These are phyloP conservation scores for Kryptolebias ocellatus DNA, from an alignment of 2,797 vertebrate genomes.

Conservation along the genomic window DNA sequence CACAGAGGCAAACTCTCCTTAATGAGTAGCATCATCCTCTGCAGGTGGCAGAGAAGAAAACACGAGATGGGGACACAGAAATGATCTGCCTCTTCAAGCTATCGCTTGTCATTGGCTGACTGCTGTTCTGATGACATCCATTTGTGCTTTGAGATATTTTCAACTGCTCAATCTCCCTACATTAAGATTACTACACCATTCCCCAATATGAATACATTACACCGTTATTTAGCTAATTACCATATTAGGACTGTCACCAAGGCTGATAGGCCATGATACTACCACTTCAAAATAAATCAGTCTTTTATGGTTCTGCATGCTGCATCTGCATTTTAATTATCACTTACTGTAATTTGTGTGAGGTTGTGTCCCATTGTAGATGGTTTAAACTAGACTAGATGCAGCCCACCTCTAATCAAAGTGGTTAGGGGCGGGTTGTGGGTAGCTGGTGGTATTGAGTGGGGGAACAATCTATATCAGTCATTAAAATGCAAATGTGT, in stretches of 20 bases:
- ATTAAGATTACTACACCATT: constrained; percentile 65
- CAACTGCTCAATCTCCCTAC: constrained; percentile 54
- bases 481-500: constrained; percentile 82
- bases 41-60: constrained; percentile 65
- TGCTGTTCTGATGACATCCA: constrained; percentile 62
- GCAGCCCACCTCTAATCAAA: constrained; percentile 40
- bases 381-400: constrained; percentile 45
- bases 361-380: constrained; percentile 14
- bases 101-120: constrained; percentile 55
- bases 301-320: not conserved
- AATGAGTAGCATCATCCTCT: constrained; percentile 70
- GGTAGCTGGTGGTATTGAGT: constrained; percentile 60
- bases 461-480: constrained; percentile 74
- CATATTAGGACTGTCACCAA: constrained; percentile 40
- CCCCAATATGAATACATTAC: constrained; percentile 65
- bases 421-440: constrained; percentile 28
- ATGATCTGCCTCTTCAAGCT: constrained; percentile 41
- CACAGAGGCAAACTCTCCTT: constrained; percentile 65
- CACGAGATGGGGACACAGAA: constrained; percentile 46
- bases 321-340: constrained; percentile 39
- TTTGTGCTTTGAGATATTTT: constrained; percentile 61
- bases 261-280: constrained; percentile 24
- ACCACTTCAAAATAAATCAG: constrained; percentile 32
- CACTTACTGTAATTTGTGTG: constrained; percentile 23
- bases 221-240: constrained; percentile 69